Percentiles rank a stretch among this genome's conserved stretches.
Conservation (phyloP, 2,797 vertebrate genomes). For the Anabacerthia variegaticeps region DNA sequence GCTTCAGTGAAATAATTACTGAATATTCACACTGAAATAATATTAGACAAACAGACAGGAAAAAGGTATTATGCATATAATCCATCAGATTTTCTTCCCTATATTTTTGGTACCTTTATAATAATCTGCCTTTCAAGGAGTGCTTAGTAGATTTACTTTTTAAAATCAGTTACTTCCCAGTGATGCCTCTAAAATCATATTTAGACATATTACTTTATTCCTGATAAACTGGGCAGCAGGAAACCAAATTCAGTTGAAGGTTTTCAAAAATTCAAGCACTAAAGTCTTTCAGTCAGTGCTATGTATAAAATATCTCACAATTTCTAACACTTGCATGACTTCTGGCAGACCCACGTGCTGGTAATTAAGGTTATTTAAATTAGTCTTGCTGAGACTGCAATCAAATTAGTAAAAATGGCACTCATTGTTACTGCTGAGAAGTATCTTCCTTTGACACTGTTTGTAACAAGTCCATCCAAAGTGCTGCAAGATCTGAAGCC, state of each 20-base stretch:
- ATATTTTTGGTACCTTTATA: background rate
- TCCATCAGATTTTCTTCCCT: background rate
- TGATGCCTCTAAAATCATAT: slow-evolving; percentile 6
- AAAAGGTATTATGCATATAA: slow-evolving; percentile 39
- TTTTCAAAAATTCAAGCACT: background rate
- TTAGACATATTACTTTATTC: background rate
- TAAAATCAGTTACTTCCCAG: background rate
- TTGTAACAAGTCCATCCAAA: background rate
- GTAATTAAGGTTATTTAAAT: background rate
- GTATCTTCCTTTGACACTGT: background rate
- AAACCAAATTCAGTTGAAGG: background rate
- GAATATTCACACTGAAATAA: slow-evolving; percentile 29
- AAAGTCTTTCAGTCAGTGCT: background rate
- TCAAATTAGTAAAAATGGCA: background rate
- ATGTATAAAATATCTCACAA: background rate
- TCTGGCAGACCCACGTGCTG: background rate
- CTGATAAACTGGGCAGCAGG: background rate
- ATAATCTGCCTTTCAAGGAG: slow-evolving; percentile 1
- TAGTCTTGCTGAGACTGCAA: background rate
- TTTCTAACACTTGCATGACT: background rate
- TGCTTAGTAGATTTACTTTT: background rate
- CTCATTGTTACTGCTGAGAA: background rate
- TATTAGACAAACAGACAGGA: background rate
- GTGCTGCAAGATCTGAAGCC: background rate
- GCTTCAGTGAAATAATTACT: slow-evolving; percentile 54